Base-by-base conservation (phyloP, 2,888 invertebrate genomes). In the Coremacera marginata region DNA sequence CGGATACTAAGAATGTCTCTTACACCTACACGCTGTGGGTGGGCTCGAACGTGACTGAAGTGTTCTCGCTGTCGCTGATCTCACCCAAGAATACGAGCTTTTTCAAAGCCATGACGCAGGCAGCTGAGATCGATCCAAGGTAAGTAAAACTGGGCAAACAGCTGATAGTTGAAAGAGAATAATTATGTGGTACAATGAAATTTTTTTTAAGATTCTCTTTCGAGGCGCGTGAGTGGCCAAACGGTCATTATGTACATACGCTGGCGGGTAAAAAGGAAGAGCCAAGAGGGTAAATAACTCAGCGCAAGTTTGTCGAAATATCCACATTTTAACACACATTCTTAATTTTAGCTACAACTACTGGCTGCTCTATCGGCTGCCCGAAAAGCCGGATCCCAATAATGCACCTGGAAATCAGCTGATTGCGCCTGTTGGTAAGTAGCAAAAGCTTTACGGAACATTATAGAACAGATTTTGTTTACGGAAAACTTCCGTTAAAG, bases 191-290 rank as follows among this genome's bases (percentile, higher is more conserved):
- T n/a, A n/a, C n/a, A n/a, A n/a, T n/a, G n/a, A n/a, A n/a, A n/a
- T n/a, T n/a, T 22, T 63, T 74, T 75, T 75, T 79, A 44, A 91
- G 92, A 87, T 92, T 91, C 88, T 93, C 94, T 85, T 95, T 95
- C 87, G 93, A 94, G 81, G 95, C 96, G 0, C 94, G 95, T 82
- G 95, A 95, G 86, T 96, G 96, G 96, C 96, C 96, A 1, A 96
- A 96, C 87, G 96, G 96, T 0, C 96, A 96, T 88, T 96, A 96
- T 88, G 95, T 96, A 31, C 96, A 96, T 89, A 96, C 96, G 0
- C 90, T 96, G 81, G 95, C 89, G 62, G 89, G 89, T 77, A 89
- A 89, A 80, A 89, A 89, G 76, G 90, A 90, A 78, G 90, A 90
- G 74, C 89, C 90, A 7, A 83, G 89, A 82, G 89, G 89, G 90